Conservation (phyloP, 1,140 invertebrate species). For the Papilio dardanus region DNA sequence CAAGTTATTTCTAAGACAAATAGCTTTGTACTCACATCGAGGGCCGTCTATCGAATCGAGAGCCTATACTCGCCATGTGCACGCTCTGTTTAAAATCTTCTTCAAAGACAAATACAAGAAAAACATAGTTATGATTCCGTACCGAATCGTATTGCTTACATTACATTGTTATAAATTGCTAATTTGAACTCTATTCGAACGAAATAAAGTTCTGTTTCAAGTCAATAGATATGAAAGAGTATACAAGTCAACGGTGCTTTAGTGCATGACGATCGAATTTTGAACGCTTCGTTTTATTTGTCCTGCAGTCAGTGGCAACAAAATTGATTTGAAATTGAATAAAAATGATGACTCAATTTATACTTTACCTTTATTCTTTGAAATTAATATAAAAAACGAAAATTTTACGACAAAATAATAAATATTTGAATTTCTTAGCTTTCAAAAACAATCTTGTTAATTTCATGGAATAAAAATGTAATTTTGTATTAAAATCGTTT, state of each 20-base stretch:
- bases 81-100: conserved; percentile 68
- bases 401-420: no score
- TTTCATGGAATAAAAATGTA: not conserved
- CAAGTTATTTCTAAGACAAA: conserved; percentile 71
- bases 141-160: not conserved
- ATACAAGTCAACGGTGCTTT: conserved; percentile 42
- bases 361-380: not conserved
- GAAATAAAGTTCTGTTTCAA: not conserved
- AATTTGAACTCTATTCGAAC: not conserved
- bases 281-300: conserved; percentile 47
- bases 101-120: conserved; percentile 74
- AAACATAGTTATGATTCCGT: conserved; percentile 64
- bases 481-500: no score
- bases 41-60: conserved; percentile 58
- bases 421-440: not conserved
- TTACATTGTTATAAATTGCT: not conserved
- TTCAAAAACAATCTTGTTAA: not conserved
- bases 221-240: not conserved
- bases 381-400: not conserved
- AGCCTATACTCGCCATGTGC: conserved; percentile 50
- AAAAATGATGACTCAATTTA: conserved; percentile 23
- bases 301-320: conserved; percentile 34
- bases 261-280: conserved; percentile 49
- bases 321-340: conserved; percentile 41
- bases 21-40: conserved; percentile 62